Percentiles rank a stretch among this genome's conserved stretches.
phyloP scores from a whole-genome alignment of 2,113 vertebrate species.

The Myodes glareolus region DNA sequence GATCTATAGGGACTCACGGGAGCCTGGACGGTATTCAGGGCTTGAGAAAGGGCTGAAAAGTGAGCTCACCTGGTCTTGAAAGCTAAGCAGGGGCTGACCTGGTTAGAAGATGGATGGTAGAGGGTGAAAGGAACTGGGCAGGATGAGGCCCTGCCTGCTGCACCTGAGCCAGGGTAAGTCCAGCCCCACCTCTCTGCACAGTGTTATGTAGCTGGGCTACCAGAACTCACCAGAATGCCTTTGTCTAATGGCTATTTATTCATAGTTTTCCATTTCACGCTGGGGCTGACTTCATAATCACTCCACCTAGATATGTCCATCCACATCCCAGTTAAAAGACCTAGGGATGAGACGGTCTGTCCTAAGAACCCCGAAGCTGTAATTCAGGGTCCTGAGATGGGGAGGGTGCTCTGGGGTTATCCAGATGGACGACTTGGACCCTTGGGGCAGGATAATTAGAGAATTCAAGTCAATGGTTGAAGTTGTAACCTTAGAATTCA shows the following conservation, averaged over 20 bases:
- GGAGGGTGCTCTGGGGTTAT: background rate
- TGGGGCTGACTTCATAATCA: background rate
- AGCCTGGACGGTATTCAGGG: background rate
- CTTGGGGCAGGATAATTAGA: background rate
- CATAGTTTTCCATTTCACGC: background rate
- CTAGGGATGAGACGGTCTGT: too few relatives aligned
- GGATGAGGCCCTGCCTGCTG: background rate
- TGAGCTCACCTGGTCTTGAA: background rate
- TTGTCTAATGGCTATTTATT: background rate
- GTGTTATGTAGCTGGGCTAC: rapidly evolving
- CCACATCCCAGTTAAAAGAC: background rate
- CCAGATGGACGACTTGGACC: background rate
- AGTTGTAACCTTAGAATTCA: background rate
- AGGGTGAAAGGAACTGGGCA: background rate
- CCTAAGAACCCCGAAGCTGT: background rate
- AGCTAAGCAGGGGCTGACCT: background rate
- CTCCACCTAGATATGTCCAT: background rate
- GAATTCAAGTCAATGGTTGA: background rate
- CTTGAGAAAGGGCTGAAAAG: background rate
- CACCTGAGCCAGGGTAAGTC: background rate
- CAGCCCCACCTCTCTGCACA: background rate
- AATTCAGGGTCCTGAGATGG: background rate
- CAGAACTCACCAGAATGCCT: background rate
- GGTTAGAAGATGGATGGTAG: background rate
- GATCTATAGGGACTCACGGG: background rate